Evolutionary conservation across 2,888 invertebrate species (phyloP).

Genomic region (Labia minor): DNA sequence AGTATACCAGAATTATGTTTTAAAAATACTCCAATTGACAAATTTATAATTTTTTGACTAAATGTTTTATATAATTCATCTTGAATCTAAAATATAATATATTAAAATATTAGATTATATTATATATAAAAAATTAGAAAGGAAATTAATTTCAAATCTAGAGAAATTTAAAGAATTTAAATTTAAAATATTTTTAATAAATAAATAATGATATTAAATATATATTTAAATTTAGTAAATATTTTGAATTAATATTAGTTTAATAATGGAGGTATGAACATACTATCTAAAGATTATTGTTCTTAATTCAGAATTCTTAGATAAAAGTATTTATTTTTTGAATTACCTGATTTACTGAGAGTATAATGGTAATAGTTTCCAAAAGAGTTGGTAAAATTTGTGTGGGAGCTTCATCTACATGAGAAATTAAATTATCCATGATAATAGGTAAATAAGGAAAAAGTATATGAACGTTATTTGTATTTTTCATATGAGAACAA

Average conservation of each 20-base stretch:
- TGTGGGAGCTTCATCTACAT: constrained; percentile 42
- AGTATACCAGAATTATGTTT: constrained; percentile 41
- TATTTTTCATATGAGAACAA: constrained; percentile 42
- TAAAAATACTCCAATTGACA: constrained; percentile 55
- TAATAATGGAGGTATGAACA: too few relatives aligned
- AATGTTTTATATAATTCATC: constrained; percentile 49
- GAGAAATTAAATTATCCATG: constrained; percentile 43
- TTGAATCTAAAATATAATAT: constrained; percentile 42
- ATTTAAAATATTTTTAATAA: too few relatives aligned
- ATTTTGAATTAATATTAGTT: too few relatives aligned
- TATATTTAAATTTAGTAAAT: too few relatives aligned
- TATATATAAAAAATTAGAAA: too few relatives aligned
- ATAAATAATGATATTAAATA: too few relatives aligned
- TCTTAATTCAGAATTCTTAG: too few relatives aligned
- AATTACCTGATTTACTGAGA: too few relatives aligned
- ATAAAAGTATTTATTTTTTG: too few relatives aligned
- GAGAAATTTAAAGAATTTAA: too few relatives aligned
- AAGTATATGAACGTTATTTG: constrained; percentile 37
- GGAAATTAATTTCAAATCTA: too few relatives aligned
- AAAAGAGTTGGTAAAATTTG: constrained; percentile 43
- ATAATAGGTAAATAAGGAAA: constrained; percentile 40
- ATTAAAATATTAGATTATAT: background rate
- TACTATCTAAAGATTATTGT: too few relatives aligned
- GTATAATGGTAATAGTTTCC: constrained; percentile 42
- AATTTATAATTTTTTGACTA: constrained; percentile 50